Base-by-base conservation (phyloP, 1,140 invertebrate species). In the Cryptotermes secundus region DNA sequence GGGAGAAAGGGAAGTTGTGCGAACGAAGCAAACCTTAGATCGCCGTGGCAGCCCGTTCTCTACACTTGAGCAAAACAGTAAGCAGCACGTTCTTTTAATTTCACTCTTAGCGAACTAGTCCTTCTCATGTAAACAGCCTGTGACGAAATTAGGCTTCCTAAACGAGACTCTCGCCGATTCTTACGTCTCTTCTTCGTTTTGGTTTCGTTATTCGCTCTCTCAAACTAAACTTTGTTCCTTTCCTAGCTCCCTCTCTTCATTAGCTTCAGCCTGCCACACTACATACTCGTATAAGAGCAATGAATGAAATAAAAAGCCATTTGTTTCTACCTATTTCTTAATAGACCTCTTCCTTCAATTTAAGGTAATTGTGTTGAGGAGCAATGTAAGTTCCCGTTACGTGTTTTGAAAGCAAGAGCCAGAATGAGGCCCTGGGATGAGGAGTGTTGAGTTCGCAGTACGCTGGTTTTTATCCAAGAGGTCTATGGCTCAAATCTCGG, bases 121-220 rank as follows among this genome's bases (percentile, higher is more conserved):
- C 80, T 81, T 81, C 80, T 35, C 24, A 81, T n/a, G n/a, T 81
- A 81, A 81, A 81, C 34, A 34, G 34, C 42, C 80, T 35, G 80
- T 81, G 80, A 81, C 80, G 80, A 36, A 81, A 81, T 81, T 36
- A 81, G 80, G 80, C 80, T 26, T 35, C 35, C 10, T 45, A 45
- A 45, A 35, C 35, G 35, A 35, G 22, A 35, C 35, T 81, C 34
- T 36, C 9, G 35, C 42, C 80, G 26, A 42, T 49, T 22, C 45
- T 49, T 49, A 49, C 45, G 45, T 49, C n/a, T 38, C 35, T 19
- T 83, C n/a, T 38, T 38, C 38, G 38, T 45, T 59, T 34, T 72
- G 59, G 26, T 72, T 72, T 72, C 6, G 7, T 72, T 72, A 72
- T n/a, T 26, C 14, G 26, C 26, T 72, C 59, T 31, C 59, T n/a